Conservation (phyloP, 1,140 invertebrate species). For the Drosophila paulistorum region DNA sequence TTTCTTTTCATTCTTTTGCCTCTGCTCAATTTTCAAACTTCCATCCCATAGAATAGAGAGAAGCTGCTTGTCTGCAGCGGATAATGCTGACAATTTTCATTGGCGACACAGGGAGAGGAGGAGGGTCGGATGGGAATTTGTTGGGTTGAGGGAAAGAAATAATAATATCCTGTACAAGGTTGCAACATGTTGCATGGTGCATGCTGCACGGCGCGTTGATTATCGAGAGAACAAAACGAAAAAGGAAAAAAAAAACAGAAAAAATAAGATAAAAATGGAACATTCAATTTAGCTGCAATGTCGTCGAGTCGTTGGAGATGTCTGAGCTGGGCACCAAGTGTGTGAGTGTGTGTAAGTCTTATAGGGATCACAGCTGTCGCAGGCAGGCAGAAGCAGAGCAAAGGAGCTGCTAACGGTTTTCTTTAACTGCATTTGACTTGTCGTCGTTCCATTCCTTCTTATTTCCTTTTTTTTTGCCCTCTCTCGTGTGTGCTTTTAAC, state of each 20-base stretch:
- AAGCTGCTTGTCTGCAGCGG: slow-evolving; percentile 29
- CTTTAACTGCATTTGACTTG: slow-evolving; percentile 60
- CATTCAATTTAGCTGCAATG: slow-evolving; percentile 69
- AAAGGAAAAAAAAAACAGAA: slow-evolving; percentile 12
- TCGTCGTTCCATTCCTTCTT: slow-evolving; percentile 17
- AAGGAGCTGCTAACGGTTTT: slow-evolving; percentile 29
- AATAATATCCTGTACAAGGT: slow-evolving; percentile 72
- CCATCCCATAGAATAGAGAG: neutral
- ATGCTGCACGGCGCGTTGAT: slow-evolving; percentile 37
- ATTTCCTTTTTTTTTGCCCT: slow-evolving; percentile 20
- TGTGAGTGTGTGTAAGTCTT: slow-evolving; percentile 19
- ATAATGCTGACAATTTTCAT: slow-evolving; percentile 34
- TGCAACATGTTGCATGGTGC: slow-evolving; percentile 67
- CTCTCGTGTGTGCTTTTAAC: slow-evolving; percentile 51
- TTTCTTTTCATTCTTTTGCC: slow-evolving; percentile 9
- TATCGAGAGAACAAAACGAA: slow-evolving; percentile 41
- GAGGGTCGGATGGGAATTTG: too few species aligned
- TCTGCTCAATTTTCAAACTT: neutral
- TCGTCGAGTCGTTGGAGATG: slow-evolving; percentile 28
- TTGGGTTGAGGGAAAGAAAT: slow-evolving; percentile 27
- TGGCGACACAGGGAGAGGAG: too few species aligned
- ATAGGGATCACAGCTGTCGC: slow-evolving; percentile 64
- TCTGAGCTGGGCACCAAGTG: neutral
- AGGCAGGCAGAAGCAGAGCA: slow-evolving; percentile 42
- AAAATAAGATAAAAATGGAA: slow-evolving; percentile 42